phyloP scores from a whole-genome alignment of 1,140 invertebrate species.

The Camponotus floridanus region DNA sequence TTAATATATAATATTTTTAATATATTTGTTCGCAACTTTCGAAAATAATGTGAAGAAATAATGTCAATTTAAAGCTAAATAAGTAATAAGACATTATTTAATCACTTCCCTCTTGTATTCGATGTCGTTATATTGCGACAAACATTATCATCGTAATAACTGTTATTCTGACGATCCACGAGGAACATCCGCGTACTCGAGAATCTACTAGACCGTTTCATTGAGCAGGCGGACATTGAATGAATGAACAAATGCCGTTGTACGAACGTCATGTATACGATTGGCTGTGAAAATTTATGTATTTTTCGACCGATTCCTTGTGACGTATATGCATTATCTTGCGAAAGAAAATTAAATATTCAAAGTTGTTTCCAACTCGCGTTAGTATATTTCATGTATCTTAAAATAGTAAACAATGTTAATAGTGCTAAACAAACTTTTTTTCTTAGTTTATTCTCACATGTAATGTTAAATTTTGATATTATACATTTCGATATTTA shows the following conservation, averaged over 20 bases:
- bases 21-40: not conserved
- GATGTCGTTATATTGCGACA: slow-evolving; percentile 6
- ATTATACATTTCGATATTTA: not conserved
- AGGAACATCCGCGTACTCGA: slow-evolving; percentile 15
- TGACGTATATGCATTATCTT: slow-evolving; percentile 29
- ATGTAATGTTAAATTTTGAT: not conserved
- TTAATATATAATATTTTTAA: not conserved
- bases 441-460: not conserved
- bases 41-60: not conserved
- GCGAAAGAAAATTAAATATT: not conserved
- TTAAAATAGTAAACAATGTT: not conserved
- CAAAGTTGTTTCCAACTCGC: not conserved
- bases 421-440: not conserved
- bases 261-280: not conserved
- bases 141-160: slow-evolving; percentile 15
- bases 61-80: not conserved
- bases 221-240: slow-evolving; percentile 37
- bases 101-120: slow-evolving; percentile 35
- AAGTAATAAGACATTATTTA: slow-evolving; percentile 23
- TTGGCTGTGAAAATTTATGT: slow-evolving; percentile 6
- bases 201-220: slow-evolving; percentile 13
- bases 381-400: too few relatives aligned
- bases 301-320: slow-evolving; percentile 52
- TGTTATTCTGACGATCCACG: slow-evolving; percentile 23
- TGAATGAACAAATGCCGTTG: slow-evolving; percentile 20